These are phyloP conservation scores for Rhinoptilus africanus DNA, from an alignment of 2,113 vertebrate genomes.

Conservation along the genomic window DNA sequence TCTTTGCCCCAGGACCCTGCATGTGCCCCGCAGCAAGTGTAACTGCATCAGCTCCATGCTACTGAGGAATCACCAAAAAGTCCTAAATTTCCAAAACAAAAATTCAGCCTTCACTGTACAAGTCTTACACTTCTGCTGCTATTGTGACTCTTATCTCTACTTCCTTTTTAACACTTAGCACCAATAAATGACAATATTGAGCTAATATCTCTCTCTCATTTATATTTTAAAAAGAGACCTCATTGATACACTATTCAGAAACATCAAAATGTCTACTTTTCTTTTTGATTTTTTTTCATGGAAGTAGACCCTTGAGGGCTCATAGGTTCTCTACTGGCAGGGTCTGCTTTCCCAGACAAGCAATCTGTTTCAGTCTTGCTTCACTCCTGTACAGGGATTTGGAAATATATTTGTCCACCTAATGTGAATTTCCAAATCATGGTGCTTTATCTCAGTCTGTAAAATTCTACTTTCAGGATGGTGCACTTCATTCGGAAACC, in stretches of 20 bases:
- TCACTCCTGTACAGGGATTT: not conserved
- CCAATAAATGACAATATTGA: not conserved
- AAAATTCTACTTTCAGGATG: not conserved
- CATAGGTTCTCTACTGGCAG: not conserved
- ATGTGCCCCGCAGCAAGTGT: not conserved
- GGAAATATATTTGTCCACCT: not conserved
- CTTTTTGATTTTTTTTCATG: not conserved
- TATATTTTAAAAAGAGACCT: not conserved
- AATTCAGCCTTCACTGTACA: not conserved
- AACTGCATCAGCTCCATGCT: not conserved
- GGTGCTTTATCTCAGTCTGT: not conserved
- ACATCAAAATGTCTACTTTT: not conserved
- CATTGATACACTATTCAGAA: not conserved
- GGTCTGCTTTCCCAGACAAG: not conserved
- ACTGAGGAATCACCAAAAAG: not conserved
- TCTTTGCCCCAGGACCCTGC: not conserved
- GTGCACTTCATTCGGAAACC: not conserved
- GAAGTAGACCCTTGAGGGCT: not conserved
- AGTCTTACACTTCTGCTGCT: not conserved
- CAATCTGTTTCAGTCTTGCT: not conserved
- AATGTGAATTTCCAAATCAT: not conserved
- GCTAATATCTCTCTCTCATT: not conserved
- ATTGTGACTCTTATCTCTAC: not conserved
- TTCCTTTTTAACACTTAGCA: not conserved
- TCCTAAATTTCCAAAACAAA: not conserved